phyloP scores from a whole-genome alignment of 2,797 vertebrate species.

The Pantherophis alleghaniensis region DNA sequence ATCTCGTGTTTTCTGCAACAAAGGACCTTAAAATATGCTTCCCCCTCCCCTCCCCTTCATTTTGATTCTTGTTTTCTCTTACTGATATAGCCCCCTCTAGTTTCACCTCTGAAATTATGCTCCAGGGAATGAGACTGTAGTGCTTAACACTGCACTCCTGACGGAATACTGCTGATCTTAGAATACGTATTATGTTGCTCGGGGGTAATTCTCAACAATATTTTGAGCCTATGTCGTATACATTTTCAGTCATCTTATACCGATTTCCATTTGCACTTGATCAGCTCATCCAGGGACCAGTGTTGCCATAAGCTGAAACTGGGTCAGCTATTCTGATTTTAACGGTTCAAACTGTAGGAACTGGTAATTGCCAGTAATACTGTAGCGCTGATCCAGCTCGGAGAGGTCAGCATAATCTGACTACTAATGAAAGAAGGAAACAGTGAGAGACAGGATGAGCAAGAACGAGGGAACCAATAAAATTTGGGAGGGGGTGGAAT shows the following conservation, averaged over 20 bases:
- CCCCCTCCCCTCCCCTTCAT: background rate
- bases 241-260: background rate
- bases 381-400: background rate
- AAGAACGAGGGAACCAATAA: background rate
- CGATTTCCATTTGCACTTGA: background rate
- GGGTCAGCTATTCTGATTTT: background rate
- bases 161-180: background rate
- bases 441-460: background rate
- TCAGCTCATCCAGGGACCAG: background rate
- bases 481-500: background rate
- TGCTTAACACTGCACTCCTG: background rate
- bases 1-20: background rate
- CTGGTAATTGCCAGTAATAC: background rate
- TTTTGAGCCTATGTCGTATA: background rate
- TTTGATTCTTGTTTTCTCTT: background rate
- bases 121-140: background rate
- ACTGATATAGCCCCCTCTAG: background rate
- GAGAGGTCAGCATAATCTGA: background rate
- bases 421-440: background rate
- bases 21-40: background rate
- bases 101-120: background rate
- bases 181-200: background rate
- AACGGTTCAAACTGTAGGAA: background rate
- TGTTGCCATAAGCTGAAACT: background rate
- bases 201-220: background rate